Conservation (phyloP, 2,113 vertebrate species). For the Aptenodytes patagonicus region DNA sequence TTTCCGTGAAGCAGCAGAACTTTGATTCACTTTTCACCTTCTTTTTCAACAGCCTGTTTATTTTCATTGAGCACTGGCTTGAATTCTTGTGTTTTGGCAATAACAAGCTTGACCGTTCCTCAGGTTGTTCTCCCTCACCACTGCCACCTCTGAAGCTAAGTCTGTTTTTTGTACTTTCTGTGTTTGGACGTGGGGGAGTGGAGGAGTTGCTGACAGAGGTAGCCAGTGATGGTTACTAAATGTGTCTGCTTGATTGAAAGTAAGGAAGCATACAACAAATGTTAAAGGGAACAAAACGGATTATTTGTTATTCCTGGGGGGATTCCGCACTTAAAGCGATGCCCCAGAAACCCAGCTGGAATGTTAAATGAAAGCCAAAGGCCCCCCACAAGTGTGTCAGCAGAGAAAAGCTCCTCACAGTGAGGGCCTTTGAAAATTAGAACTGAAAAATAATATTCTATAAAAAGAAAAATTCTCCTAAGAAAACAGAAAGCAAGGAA, state of each 20-base stretch:
- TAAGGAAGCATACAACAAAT: slow-evolving; percentile 13
- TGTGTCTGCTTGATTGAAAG: slow-evolving; percentile 18
- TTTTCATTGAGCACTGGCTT: slow-evolving; percentile 36
- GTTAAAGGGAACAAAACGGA: slow-evolving; percentile 38
- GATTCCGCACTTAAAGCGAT: slow-evolving; percentile 49
- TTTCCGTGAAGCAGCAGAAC: background rate
- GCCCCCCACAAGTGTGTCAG: slow-evolving; percentile 15
- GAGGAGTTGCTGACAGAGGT: slow-evolving; percentile 15
- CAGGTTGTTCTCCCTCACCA: slow-evolving; percentile 24
- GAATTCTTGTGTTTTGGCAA: slow-evolving; percentile 42
- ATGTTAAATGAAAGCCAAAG: slow-evolving; percentile 59
- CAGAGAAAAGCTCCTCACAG: slow-evolving; percentile 36
- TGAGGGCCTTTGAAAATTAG: slow-evolving; percentile 57
- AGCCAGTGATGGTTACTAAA: background rate
- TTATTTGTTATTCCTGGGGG: slow-evolving; percentile 39
- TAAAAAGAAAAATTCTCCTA: slow-evolving; percentile 14
- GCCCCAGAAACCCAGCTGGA: slow-evolving; percentile 56
- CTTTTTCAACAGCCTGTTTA: slow-evolving; percentile 23
- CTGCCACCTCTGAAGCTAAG: slow-evolving; percentile 41
- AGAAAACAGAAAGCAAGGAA: slow-evolving; percentile 45
- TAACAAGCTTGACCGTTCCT: slow-evolving; percentile 39
- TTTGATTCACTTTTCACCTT: slow-evolving; percentile 26
- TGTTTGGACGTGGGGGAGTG: slow-evolving; percentile 47
- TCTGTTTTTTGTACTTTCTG: slow-evolving; percentile 59
- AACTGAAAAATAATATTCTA: slow-evolving; percentile 54